Conservation (phyloP, 2,888 invertebrate genomes). For the Mythimna vitellina region DNA sequence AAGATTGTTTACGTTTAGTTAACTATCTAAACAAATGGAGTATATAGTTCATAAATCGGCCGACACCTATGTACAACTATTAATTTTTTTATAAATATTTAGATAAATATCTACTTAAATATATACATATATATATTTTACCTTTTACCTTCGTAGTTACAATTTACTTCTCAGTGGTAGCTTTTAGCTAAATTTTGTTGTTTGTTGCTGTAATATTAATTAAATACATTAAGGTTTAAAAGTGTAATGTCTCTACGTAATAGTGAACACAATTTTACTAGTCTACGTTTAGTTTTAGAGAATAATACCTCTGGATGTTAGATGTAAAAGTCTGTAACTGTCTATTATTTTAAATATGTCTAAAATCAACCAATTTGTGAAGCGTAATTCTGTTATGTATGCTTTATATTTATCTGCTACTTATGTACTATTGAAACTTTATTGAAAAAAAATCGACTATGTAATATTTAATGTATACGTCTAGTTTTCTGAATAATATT, state of each 20-base stretch:
- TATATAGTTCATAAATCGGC: slow-evolving; percentile 17
- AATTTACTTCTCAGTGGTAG: slow-evolving; percentile 71
- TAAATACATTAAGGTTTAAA: slow-evolving; percentile 57
- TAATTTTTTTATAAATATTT: slow-evolving; percentile 31
- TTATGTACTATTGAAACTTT: slow-evolving; percentile 30
- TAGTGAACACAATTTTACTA: slow-evolving; percentile 85
- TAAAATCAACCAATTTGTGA: slow-evolving; percentile 19
- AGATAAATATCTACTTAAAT: slow-evolving; percentile 27
- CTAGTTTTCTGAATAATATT: slow-evolving; percentile 25
- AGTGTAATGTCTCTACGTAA: slow-evolving; percentile 64
- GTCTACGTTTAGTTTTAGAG: slow-evolving; percentile 80
- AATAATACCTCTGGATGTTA: slow-evolving; percentile 84
- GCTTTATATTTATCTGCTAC: slow-evolving; percentile 14
- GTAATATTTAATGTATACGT: slow-evolving; percentile 19
- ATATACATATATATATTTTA: neutral
- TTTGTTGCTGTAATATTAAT: slow-evolving; percentile 74
- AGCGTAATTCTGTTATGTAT: neutral
- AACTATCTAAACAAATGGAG: too few relatives aligned
- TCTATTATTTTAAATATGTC: slow-evolving; percentile 45
- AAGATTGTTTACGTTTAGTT: too few relatives aligned
- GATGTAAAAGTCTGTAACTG: slow-evolving; percentile 63
- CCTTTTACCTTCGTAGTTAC: slow-evolving; percentile 44
- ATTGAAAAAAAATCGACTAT: slow-evolving; percentile 4
- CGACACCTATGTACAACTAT: slow-evolving; percentile 24
- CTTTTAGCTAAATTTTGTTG: slow-evolving; percentile 74